Conservation (phyloP, 2,888 invertebrate genomes). For the Abrostola triplasia region DNA sequence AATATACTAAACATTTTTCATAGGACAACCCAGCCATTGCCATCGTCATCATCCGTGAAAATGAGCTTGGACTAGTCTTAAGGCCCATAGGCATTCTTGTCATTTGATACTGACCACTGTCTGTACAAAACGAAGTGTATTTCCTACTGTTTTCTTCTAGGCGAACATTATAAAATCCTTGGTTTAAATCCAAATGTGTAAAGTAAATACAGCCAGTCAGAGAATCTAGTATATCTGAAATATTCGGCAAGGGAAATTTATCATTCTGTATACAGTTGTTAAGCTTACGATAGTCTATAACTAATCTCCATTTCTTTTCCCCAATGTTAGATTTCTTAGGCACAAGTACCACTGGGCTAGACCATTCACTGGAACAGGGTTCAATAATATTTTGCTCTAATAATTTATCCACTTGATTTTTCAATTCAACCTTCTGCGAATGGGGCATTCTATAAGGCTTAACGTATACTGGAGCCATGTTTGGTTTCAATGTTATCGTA, state of each 20-base stretch:
- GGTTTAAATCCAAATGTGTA: neutral
- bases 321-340: neutral
- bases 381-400: neutral
- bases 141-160: no score
- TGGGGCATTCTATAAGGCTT: no score
- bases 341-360: neutral
- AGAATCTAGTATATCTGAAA: neutral
- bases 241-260: neutral
- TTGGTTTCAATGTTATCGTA: no score
- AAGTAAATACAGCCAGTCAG: neutral
- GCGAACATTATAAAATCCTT: no score
- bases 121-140: no score
- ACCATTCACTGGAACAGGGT: constrained; percentile 1
- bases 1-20: no score
- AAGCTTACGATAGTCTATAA: neutral
- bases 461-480: no score
- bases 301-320: neutral
- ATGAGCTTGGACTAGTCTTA: no score
- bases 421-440: no score
- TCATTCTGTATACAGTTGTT: neutral
- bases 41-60: neutral
- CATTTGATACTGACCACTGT: no score
- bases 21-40: no score
- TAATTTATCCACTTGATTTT: neutral
- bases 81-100: no score